Percentiles rank a stretch among this genome's conserved stretches.
phyloP scores from a whole-genome alignment of 2,113 vertebrate species.

The Aspidoscelis tigris region DNA sequence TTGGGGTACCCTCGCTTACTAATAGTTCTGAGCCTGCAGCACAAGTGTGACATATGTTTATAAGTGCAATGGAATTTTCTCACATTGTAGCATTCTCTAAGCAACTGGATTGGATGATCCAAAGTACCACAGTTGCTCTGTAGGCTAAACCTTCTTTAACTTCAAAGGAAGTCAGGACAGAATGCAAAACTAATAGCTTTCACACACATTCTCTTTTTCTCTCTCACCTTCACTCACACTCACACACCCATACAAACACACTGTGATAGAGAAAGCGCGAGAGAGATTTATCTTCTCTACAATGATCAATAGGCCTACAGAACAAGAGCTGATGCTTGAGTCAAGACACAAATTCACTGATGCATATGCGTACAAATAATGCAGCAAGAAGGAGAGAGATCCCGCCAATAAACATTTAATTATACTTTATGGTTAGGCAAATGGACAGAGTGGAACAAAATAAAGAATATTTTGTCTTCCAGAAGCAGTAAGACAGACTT shows the following conservation, averaged over 20 bases:
- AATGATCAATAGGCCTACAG: background rate
- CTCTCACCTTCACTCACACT: too few species aligned
- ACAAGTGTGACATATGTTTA: too few species aligned
- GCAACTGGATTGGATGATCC: background rate
- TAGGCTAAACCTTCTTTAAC: background rate
- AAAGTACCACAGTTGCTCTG: background rate
- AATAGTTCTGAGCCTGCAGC: too few species aligned
- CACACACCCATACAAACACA: too few species aligned
- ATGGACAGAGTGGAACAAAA: background rate
- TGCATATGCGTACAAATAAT: background rate
- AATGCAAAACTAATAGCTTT: background rate
- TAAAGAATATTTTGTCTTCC: conserved; percentile 1
- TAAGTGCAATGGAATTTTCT: background rate
- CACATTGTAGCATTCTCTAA: background rate
- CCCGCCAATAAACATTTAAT: background rate
- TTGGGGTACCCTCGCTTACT: too few species aligned
- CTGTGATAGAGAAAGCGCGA: too few species aligned
- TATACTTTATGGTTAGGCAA: background rate
- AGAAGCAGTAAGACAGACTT: background rate
- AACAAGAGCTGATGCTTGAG: background rate
- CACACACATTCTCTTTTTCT: background rate
- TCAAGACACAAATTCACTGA: background rate
- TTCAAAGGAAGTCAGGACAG: background rate
- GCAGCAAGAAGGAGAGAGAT: background rate
- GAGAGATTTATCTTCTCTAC: background rate